Percentiles rank a stretch among this genome's conserved stretches.
Evolutionary conservation across 2,888 invertebrate species (phyloP).

Genomic region (Calliphora vomitoria): DNA sequence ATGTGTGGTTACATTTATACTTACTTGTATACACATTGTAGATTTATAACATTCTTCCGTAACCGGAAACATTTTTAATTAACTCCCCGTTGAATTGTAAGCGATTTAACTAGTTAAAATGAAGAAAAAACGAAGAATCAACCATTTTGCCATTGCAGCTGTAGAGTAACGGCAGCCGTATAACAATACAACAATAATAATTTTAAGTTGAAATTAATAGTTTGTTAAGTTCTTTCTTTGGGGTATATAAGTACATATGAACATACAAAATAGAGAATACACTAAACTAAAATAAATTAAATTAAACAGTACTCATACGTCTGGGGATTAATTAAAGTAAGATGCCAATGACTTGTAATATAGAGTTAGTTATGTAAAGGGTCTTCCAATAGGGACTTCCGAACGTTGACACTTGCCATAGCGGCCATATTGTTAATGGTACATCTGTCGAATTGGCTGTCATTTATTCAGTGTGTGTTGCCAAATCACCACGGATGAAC

Average conservation of each 20-base stretch:
- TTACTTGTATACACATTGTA: constrained; percentile 22
- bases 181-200: constrained; percentile 51
- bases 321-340: constrained; percentile 6
- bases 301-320: constrained; percentile 56
- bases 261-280: not conserved
- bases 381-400: no score
- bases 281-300: constrained; percentile 36
- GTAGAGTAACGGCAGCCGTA: not conserved
- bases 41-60: constrained; percentile 73
- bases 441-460: no score
- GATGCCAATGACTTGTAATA: not conserved
- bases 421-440: no score
- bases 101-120: constrained; percentile 62
- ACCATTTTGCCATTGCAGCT: constrained; percentile 13
- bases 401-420: no score
- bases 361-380: not conserved
- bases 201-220: constrained; percentile 64
- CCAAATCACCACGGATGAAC: no score
- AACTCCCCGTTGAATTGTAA: constrained; percentile 75
- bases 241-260: not conserved
- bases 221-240: constrained; percentile 49
- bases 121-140: constrained; percentile 25
- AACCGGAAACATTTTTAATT: constrained; percentile 76
- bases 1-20: not conserved
- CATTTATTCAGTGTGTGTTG: no score